Conservation (phyloP, 2,113 vertebrate species). For the Struthidea cinerea region DNA sequence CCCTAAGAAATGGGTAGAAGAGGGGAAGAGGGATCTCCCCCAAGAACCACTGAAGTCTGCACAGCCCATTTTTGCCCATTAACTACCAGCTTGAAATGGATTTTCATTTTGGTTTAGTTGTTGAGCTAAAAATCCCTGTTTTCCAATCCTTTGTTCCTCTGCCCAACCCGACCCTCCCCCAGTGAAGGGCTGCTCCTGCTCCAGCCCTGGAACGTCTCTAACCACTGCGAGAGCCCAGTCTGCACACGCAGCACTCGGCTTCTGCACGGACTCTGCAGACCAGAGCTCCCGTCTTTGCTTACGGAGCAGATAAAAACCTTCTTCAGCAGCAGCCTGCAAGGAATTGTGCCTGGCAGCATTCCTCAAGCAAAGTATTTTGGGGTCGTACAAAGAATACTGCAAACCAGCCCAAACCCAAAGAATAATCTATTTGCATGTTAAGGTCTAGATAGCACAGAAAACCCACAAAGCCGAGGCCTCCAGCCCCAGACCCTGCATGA, state of each 20-base stretch:
- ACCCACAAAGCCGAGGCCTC: not conserved
- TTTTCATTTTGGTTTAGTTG: not conserved
- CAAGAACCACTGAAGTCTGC: not conserved
- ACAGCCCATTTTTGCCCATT: not conserved
- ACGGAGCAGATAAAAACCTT: not conserved
- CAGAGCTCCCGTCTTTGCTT: not conserved
- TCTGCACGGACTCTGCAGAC: not conserved
- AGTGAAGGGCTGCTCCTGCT: not conserved
- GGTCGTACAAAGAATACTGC: not conserved
- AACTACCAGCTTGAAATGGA: not conserved
- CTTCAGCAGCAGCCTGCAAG: not conserved
- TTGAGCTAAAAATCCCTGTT: not conserved
- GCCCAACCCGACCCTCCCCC: not conserved
- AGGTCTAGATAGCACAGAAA: not conserved
- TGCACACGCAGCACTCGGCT: not conserved
- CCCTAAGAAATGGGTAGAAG: not conserved
- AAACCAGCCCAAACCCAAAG: not conserved
- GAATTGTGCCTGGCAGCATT: not conserved
- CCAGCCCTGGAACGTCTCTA: not conserved
- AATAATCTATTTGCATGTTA: not conserved
- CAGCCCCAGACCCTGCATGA: not conserved
- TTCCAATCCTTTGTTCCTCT: not conserved
- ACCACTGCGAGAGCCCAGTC: not conserved
- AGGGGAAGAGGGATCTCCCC: not conserved
- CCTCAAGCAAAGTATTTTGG: not conserved